Evolutionary conservation across 2,113 vertebrate species (phyloP), one percentile per base, ranked within the genome.

Genomic region (Eurystomus gularis): DNA sequence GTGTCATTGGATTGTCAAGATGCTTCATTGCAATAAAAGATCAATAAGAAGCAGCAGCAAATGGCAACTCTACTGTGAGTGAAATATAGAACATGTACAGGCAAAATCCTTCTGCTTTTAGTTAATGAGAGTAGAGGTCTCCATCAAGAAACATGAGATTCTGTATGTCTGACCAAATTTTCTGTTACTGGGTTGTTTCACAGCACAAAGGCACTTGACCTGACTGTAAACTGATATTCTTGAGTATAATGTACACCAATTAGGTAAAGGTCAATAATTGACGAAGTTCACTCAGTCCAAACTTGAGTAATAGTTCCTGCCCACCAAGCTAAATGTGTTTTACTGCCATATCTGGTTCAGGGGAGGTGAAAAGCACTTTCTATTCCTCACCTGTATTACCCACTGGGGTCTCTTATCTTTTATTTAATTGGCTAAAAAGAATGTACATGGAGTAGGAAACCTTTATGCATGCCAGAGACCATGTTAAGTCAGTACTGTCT

Each of bases 41-140:
- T 96, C 80, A 88, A 60, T 91, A 93, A 87, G 76, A 61, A 87
- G 54, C 65, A 92, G 48, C 54, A 94, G 57, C 28, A 82, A 95
- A 58, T 51, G 42, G 48, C 31, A 69, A 6, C 33, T 79, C 90
- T 21, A 40, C 51, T 76, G 82, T 96, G 70, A 79, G 72, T 94
- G 40, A 46, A 88, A 79, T 79, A 25, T 31, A 80, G 73, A 91
- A 84, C 9, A 11, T 7, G 10, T 72, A 33, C 15, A 69, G 65
- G 54, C 49, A 82, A 76, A 90, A 87, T 39, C 28, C 19, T 86
- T 86, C 60, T 70, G 12, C 35, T 88, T 81, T 61, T 42, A 49
- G 26, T 78, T 80, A 81, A 15, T 52, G 10, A 40, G 11, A 68
- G 11, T 25, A 58, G 71, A 70, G 25, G 19, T 77, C 40, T 86